A percentile compares a stretch with the other conserved stretches of the same genome.
Evolutionary conservation across 2,113 vertebrate genomes (phyloP).

Genomic region (Pycnonotus jocosus): DNA sequence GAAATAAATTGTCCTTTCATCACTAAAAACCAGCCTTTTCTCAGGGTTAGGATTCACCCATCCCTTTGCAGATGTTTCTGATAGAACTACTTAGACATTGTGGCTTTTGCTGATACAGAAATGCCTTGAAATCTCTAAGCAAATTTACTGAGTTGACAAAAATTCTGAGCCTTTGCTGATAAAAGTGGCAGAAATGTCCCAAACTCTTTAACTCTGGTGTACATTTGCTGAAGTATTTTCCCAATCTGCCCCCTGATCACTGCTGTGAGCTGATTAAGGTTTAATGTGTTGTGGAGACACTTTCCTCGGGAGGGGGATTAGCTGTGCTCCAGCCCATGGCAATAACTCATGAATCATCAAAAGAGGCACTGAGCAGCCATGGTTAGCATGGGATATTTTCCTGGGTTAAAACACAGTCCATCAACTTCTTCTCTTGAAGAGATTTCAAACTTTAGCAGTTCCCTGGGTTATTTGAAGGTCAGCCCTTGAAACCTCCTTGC

Average conservation of each 20-base stretch:
- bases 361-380: not conserved
- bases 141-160: not conserved
- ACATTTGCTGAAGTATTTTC: not conserved
- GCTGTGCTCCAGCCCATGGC: not conserved
- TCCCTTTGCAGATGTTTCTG: not conserved
- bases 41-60: not conserved
- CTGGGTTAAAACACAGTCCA: not conserved
- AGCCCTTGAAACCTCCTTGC: not conserved
- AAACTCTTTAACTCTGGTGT: not conserved
- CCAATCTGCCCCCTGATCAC: not conserved
- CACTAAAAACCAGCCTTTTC: not conserved
- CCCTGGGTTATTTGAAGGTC: not conserved
- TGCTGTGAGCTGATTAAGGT: not conserved
- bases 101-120: not conserved
- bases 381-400: not conserved
- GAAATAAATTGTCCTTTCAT: not conserved
- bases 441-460: not conserved
- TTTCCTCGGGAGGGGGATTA: not conserved
- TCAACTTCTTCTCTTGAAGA: not conserved
- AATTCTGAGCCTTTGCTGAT: not conserved
- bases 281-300: not conserved
- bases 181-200: not conserved
- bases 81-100: not conserved
- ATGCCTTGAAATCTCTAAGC: not conserved
- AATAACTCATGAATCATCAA: not conserved